Base-by-base conservation (phyloP, 37 sponge, comb jelly and placozoan genomes). In the Ephydatia muelleri region DNA sequence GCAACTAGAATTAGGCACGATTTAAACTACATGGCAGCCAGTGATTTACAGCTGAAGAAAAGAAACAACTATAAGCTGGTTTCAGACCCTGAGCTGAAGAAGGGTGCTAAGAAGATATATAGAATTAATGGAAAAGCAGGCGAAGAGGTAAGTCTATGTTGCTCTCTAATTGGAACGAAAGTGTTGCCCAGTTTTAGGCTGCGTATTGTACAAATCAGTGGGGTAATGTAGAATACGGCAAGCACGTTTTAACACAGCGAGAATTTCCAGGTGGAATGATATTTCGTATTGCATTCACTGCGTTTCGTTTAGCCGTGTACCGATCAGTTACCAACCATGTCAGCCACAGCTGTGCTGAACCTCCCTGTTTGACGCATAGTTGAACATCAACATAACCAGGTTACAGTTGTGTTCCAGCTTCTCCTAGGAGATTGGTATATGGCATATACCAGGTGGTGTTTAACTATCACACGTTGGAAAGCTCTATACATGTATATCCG, bases 51-150 rank as follows among this genome's bases (percentile, higher is more conserved):
- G 3, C 86, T 71, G 26, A 88, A 81, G 68, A 94, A 90, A 75
- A 86, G 92, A 76, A 94, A 93, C 76, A 93, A 94, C 66, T 94
- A 94, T 83, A 94, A 94, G 82, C 74, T 94, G 26, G 38, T 94
- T 40, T 88, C 85, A 8, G 94, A 94, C 68, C 94, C 94, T 6
- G 94, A 94, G 78, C 81, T 94, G n/a, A 80, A 81, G 78, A 87
- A 84, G 47, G 94, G 82, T 38, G 29, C 73, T 29, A 93, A 89
- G 85, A 93, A 93, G 85, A 43, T 90, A 2, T 93, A 93, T 84
- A 79, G 94, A 30, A 76, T 93, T 66, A 82, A 82, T 38, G 90
- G 90, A n/a, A 87, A 87, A 84, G 83, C 73, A 64, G 76, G 86
- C 23, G 81, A 87, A 23, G 93, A 90, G 93, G 93, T 93, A 66